Conservation (phyloP, 2,113 vertebrate species). For the Dromas ardeola region DNA sequence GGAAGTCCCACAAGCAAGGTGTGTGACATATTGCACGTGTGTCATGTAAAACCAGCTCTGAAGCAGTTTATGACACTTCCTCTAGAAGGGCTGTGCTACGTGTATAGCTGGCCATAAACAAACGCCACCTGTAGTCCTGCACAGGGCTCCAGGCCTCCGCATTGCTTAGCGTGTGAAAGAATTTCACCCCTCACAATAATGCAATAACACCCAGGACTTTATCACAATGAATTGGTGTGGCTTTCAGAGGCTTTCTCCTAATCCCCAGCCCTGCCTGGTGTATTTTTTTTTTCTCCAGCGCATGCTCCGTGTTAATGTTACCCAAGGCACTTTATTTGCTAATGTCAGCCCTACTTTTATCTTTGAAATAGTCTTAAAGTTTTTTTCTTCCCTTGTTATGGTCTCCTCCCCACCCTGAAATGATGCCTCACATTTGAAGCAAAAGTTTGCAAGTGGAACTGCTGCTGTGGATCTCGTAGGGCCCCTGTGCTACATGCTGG, state of each 20-base stretch:
- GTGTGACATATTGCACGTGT: not conserved
- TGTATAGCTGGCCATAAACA: not conserved
- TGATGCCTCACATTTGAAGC: not conserved
- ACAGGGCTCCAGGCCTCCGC: accelerated
- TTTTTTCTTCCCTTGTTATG: not conserved
- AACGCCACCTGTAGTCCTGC: not conserved
- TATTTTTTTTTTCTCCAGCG: not conserved
- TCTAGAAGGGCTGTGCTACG: not conserved
- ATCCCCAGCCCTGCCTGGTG: not conserved
- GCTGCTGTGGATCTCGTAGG: not conserved
- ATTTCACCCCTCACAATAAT: not conserved
- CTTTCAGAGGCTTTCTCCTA: not conserved
- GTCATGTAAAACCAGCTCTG: not conserved
- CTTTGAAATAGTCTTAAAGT: not conserved
- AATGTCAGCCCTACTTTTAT: not conserved
- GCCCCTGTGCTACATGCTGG: not conserved
- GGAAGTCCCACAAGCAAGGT: not conserved
- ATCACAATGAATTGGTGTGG: no score
- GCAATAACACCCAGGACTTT: not conserved
- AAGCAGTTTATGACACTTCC: not conserved
- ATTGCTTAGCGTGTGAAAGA: not conserved
- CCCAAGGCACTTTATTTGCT: not conserved
- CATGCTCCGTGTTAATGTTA: not conserved
- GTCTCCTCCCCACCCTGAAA: not conserved
- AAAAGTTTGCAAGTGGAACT: not conserved